Percentiles rank a stretch among this genome's conserved stretches.
Conservation (phyloP, 92 coral and sea anemone species). For the Epizoanthus fatuus region DNA sequence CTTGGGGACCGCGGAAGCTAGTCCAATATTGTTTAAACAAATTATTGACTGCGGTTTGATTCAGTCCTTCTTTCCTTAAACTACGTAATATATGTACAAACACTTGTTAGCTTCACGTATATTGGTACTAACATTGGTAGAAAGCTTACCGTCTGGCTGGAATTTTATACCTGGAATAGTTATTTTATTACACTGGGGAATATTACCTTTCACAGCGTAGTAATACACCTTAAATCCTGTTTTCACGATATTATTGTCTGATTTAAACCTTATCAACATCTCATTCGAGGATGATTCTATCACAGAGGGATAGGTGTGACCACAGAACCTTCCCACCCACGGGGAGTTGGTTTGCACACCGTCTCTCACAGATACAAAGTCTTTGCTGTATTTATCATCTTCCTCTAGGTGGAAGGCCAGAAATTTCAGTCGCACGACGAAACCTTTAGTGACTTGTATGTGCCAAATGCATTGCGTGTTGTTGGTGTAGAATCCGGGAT, state of each 20-base stretch:
- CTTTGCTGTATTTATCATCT: slow-evolving; percentile 61
- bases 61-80: too few relatives aligned
- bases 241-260: slow-evolving; percentile 26
- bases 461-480: slow-evolving; percentile 68
- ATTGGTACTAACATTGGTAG: too few relatives aligned
- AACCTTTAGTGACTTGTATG: slow-evolving; percentile 61
- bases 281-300: slow-evolving; percentile 55
- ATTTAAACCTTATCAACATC: slow-evolving; percentile 63
- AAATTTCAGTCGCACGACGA: slow-evolving; percentile 72
- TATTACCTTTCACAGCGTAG: slow-evolving; percentile 31
- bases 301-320: slow-evolving; percentile 60
- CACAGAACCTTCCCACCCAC: slow-evolving; percentile 76
- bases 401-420: slow-evolving; percentile 58
- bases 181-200: too few relatives aligned
- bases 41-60: too few relatives aligned
- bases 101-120: too few relatives aligned
- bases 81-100: too few relatives aligned
- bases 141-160: too few relatives aligned
- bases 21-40: too few relatives aligned
- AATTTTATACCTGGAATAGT: too few relatives aligned
- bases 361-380: slow-evolving; percentile 69
- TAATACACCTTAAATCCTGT: slow-evolving; percentile 75
- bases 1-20: too few relatives aligned
- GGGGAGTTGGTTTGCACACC: slow-evolving; percentile 16
- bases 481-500: slow-evolving; percentile 74